A percentile compares a stretch with the other conserved stretches of the same genome.
These are phyloP conservation scores for Leptodactylus fallax DNA, from an alignment of 2,797 vertebrate species.

Conservation along the genomic window DNA sequence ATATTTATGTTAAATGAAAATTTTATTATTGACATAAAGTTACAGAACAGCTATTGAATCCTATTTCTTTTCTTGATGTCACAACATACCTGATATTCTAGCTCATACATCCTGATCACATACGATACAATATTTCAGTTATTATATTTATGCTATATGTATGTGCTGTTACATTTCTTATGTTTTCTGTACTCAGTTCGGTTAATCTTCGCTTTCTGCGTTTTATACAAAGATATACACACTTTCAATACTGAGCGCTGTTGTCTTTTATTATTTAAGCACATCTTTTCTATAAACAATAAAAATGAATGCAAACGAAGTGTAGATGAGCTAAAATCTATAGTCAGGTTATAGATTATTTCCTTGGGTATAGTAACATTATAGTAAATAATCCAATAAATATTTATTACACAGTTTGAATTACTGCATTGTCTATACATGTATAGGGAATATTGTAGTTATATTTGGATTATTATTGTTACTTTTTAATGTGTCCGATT, in stretches of 20 bases:
- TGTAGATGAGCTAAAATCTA: background rate
- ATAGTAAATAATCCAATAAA: background rate
- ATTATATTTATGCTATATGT: background rate
- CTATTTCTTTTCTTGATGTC: conserved; percentile 2
- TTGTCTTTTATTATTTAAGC: no score
- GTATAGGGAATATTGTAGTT: background rate
- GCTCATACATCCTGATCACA: background rate
- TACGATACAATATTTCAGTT: background rate
- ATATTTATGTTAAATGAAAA: conserved; percentile 91
- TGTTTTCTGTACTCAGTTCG: background rate
- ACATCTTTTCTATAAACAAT: background rate
- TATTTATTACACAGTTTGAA: background rate
- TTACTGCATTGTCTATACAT: background rate
- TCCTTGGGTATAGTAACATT: background rate
- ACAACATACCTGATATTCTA: background rate
- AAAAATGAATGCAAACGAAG: background rate
- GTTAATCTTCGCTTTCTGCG: background rate
- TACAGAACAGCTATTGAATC: conserved; percentile 92
- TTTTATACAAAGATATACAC: background rate
- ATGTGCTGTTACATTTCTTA: no score
- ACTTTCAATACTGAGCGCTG: background rate
- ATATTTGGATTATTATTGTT: background rate
- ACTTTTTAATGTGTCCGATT: background rate
- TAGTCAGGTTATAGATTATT: background rate
- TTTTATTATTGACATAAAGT: conserved; percentile 95